These are phyloP conservation scores for Orchestes rusci DNA, from an alignment of 2,888 invertebrate genomes.

Conservation along the genomic window DNA sequence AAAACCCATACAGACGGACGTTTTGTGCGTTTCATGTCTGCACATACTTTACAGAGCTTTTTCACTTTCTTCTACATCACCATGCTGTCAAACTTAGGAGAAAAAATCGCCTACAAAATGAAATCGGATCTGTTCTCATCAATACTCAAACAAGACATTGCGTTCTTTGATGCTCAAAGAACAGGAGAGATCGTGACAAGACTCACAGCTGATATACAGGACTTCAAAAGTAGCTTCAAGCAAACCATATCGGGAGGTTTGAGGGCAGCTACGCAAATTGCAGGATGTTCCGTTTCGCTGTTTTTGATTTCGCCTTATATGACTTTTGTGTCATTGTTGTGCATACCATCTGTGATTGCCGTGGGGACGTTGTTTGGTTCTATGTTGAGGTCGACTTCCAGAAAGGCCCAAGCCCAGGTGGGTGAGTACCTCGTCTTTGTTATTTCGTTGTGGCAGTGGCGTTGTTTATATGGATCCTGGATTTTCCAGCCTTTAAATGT, in stretches of 20 bases:
- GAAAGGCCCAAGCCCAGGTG: slow-evolving; percentile 78
- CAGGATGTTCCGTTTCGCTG: slow-evolving; percentile 69
- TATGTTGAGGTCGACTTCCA: slow-evolving; percentile 67
- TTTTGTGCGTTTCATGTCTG: too few relatives aligned
- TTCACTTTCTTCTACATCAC: slow-evolving; percentile 89
- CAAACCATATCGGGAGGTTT: slow-evolving; percentile 88
- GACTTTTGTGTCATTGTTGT: slow-evolving; percentile 75
- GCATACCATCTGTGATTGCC: slow-evolving; percentile 77
- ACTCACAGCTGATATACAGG: slow-evolving; percentile 89
- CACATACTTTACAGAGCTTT: slow-evolving; percentile 54
- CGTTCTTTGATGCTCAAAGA: slow-evolving; percentile 84
- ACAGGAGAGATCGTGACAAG: slow-evolving; percentile 90
- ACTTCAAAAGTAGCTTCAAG: slow-evolving; percentile 96
- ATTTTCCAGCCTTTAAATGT: too few relatives aligned
- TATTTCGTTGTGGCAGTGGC: neutral
- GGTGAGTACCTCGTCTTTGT: slow-evolving; percentile 43
- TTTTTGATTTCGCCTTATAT: slow-evolving; percentile 85
- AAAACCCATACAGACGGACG: too few relatives aligned
- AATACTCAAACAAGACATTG: slow-evolving; percentile 78
- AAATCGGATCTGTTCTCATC: slow-evolving; percentile 75
- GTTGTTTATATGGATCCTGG: too few relatives aligned
- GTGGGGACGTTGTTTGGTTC: slow-evolving; percentile 80
- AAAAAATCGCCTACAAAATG: slow-evolving; percentile 75
- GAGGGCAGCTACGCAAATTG: slow-evolving; percentile 77
- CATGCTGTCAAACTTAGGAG: slow-evolving; percentile 79